phyloP scores from a whole-genome alignment of 2,888 invertebrate species.

The Chesias legatella region DNA sequence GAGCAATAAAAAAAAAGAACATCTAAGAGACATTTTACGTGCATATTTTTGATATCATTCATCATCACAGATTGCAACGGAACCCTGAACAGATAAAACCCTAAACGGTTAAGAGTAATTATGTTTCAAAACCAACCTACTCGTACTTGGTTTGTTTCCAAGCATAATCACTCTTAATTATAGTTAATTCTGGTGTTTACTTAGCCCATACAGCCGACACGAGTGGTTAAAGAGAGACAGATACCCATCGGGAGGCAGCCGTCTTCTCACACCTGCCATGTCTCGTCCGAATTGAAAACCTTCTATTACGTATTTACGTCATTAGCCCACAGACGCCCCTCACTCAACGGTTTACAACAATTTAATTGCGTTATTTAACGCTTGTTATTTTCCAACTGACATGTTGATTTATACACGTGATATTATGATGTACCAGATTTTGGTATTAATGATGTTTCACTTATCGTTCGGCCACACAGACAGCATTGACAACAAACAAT shows the following conservation, averaged over 20 bases:
- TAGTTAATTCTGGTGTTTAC: slow-evolving; percentile 54
- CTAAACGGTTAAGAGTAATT: no score
- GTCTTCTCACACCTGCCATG: slow-evolving; percentile 58
- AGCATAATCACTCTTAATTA: slow-evolving; percentile 35
- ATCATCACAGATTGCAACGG: no score
- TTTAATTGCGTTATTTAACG: slow-evolving; percentile 69
- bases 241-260: slow-evolving; percentile 49
- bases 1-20: neutral
- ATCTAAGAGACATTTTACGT: no score
- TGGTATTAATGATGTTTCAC: slow-evolving; percentile 17
- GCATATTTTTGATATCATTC: no score
- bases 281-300: slow-evolving; percentile 42
- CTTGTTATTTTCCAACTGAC: slow-evolving; percentile 52
- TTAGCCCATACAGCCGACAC: slow-evolving; percentile 59
- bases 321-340: slow-evolving; percentile 57
- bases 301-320: slow-evolving; percentile 62
- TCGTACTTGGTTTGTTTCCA: neutral
- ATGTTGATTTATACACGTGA: slow-evolving; percentile 43
- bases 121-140: no score
- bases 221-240: slow-evolving; percentile 62
- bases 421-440: slow-evolving; percentile 28
- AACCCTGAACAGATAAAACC: no score
- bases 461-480: slow-evolving; percentile 11
- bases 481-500: slow-evolving; percentile 9
- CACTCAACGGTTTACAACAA: slow-evolving; percentile 55